These are phyloP conservation scores for Xenotilapia flavipinnis DNA, from an alignment of 2,113 vertebrate species.

Conservation along the genomic window DNA sequence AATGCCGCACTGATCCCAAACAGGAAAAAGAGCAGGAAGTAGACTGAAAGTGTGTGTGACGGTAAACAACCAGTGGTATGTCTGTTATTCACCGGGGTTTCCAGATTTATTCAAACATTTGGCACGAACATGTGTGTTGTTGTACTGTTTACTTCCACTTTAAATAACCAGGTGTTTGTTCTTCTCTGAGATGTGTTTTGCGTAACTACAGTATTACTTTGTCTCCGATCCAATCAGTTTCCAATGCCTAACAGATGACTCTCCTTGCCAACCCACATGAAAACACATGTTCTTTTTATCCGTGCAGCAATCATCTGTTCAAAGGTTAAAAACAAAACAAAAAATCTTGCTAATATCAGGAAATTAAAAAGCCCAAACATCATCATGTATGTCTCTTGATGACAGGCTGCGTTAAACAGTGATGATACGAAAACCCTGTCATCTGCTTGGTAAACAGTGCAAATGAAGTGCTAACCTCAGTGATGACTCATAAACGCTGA, in stretches of 20 bases:
- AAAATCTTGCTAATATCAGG: not conserved
- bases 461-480: not conserved
- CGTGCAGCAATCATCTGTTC: conserved; percentile 11
- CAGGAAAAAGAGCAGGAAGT: conserved; percentile 39
- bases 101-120: not conserved
- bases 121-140: not conserved
- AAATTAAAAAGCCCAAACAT: conserved; percentile 3
- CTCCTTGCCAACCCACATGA: not conserved
- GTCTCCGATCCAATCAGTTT: not conserved
- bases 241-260: conserved; percentile 6
- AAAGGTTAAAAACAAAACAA: not conserved
- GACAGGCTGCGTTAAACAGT: not conserved
- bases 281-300: conserved; percentile 18
- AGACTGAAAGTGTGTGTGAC: not conserved
- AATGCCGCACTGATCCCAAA: not conserved
- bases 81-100: not conserved
- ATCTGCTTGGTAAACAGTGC: not conserved
- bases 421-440: not conserved
- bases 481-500: not conserved
- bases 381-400: not conserved
- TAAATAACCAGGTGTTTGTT: not conserved
- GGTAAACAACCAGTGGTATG: not conserved
- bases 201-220: not conserved
- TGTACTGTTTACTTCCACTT: not conserved
- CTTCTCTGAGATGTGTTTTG: conserved; percentile 1